These are phyloP conservation scores for Syritta pipiens DNA, from an alignment of 2,888 invertebrate species.

Conservation along the genomic window DNA sequence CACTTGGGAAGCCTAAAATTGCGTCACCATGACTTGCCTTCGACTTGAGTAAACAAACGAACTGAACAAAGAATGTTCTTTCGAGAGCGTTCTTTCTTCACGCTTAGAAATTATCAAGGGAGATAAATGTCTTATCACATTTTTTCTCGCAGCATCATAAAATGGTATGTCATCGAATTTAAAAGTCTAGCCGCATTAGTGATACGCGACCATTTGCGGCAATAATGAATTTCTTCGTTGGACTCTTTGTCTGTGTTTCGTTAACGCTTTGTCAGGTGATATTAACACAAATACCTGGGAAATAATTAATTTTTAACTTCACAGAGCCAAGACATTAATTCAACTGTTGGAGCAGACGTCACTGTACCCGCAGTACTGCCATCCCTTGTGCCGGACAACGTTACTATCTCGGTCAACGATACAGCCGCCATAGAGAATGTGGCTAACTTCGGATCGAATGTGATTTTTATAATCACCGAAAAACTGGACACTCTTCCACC, in stretches of 20 bases:
- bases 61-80: too few species aligned
- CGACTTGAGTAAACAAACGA: too few species aligned
- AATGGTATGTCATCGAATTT: too few species aligned
- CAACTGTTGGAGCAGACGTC: neutral
- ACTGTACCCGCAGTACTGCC: too few species aligned
- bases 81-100: too few species aligned
- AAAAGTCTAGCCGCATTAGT: neutral
- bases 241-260: neutral
- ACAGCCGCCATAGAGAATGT: neutral
- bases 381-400: too few species aligned
- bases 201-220: neutral
- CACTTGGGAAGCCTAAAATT: too few species aligned
- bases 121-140: too few species aligned
- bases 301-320: neutral
- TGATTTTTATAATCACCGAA: slow-evolving; percentile 20
- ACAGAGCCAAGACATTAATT: slow-evolving; percentile 12
- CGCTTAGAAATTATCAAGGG: too few species aligned
- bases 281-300: neutral
- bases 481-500: slow-evolving; percentile 18
- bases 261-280: slow-evolving; percentile 21
- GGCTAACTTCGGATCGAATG: slow-evolving; percentile 19
- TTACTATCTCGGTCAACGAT: too few species aligned
- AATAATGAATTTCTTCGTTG: neutral
- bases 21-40: too few species aligned
- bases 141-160: too few species aligned